Percentiles rank a stretch among this genome's conserved stretches.
Conservation (phyloP, 2,888 invertebrate species). For the Idaea biselata region DNA sequence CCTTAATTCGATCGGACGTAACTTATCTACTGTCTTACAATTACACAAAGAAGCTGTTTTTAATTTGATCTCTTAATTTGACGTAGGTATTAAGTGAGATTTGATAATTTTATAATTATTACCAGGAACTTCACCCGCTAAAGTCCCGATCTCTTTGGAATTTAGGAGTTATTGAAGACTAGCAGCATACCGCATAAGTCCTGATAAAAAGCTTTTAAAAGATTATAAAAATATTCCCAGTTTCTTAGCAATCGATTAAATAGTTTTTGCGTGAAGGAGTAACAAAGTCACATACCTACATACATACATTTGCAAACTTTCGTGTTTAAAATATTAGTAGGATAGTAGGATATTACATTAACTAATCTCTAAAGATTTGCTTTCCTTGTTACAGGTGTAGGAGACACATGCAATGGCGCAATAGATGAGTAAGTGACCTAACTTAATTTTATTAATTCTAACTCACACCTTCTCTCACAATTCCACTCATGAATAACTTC, state of each 20-base stretch:
- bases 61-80: no score
- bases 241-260: no score
- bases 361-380: neutral
- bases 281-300: no score
- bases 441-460: conserved; percentile 2
- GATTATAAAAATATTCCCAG: no score
- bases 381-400: conserved; percentile 56
- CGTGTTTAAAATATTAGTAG: no score
- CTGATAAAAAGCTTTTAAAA: no score
- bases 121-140: neutral
- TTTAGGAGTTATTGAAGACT: conserved; percentile 4
- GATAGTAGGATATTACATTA: no score
- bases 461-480: neutral
- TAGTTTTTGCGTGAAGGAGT: no score
- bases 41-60: neutral
- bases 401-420: conserved; percentile 39
- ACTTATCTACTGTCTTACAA: neutral
- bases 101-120: neutral
- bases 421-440: conserved; percentile 39
- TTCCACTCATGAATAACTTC: neutral
- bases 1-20: neutral
- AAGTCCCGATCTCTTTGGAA: neutral
- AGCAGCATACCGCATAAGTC: no score
- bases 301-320: no score
- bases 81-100: no score